Base-by-base conservation (phyloP, 2,797 vertebrate genomes). In the Bryconaethiops microstoma region DNA sequence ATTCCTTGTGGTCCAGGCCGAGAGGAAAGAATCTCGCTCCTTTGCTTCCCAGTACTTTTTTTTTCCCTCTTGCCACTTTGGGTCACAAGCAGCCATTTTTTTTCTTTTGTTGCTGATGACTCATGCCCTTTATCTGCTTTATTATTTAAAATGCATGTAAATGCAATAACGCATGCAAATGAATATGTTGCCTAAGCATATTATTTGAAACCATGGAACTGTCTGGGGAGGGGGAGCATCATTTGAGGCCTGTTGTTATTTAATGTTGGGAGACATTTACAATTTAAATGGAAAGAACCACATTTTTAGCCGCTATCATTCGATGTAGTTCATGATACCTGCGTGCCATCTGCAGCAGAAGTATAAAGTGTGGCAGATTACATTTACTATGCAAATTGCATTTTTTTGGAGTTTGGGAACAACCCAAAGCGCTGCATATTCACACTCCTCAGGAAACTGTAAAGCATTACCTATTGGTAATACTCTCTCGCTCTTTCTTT, bases 11-110 rank as follows among this genome's bases (percentile, higher is more conserved):
- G 39, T 69, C 76, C 17, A 62, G 59, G 62, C 76, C 67, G 65
- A 57, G 68, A 86, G 50, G 71, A 63, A 83, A 77, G 64, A 86
- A 82, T 80, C 74, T 42, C 70, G 50, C 40, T 50, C 70, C 76
- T 77, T 69, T 81, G 55, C 57, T 73, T 82, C 60, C 64, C 74
- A 77, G 77, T 77, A 73, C 1, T 42, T 64, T 48, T 69, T 42
- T 64, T 57, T 76, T 54, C 35, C 48, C 57, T 10, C 3, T 70
- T 52, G 65, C 67, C 80, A 82, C 75, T 77, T 82, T 60, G 77
- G 75, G 75, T 67, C 80, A 77, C 52, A 3, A n/a, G 71, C 45
- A 54, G 54, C 64, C 65, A 73, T 77, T 72, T 55, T 71, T 48
- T 62, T 57, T 40, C 54, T 52, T 52, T 50, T 48, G 25, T 62